Conservation (phyloP, 1,140 invertebrate species). For the Ceratosolen solmsi region DNA sequence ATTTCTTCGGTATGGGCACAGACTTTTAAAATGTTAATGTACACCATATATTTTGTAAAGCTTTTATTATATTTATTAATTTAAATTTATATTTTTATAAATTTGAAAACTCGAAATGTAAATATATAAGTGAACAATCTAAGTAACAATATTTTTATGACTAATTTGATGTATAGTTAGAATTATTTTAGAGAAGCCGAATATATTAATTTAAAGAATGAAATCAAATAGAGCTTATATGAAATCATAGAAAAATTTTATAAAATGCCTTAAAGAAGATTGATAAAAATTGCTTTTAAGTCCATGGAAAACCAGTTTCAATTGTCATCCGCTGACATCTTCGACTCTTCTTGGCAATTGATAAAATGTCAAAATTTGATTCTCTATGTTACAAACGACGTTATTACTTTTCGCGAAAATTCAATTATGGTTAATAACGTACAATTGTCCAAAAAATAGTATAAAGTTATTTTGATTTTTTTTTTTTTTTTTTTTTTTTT, state of each 20-base stretch:
- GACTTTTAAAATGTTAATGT: too few relatives aligned
- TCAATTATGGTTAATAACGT: background rate
- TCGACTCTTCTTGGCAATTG: background rate
- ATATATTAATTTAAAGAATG: background rate
- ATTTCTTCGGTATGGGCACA: too few relatives aligned
- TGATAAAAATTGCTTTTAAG: background rate
- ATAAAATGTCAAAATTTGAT: slow-evolving; percentile 7
- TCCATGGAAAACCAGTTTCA: background rate
- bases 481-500: too few relatives aligned
- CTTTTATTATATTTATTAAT: background rate
- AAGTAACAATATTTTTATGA: background rate
- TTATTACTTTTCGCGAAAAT: slow-evolving; percentile 23
- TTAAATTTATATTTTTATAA: background rate
- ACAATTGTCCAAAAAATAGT: background rate
- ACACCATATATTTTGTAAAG: too few relatives aligned
- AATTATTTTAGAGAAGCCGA: background rate
- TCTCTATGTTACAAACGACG: background rate
- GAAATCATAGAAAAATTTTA: background rate
- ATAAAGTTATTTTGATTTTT: background rate
- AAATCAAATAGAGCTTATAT: background rate
- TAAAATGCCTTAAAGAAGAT: background rate
- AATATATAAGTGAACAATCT: background rate
- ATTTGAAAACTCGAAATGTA: background rate
- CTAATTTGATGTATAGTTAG: too few relatives aligned
- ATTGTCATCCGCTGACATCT: too few relatives aligned